Evolutionary conservation across 2,113 vertebrate genomes (phyloP), one percentile per base, ranked within the genome.

Genomic region (Plecturocebus donacophilus): DNA sequence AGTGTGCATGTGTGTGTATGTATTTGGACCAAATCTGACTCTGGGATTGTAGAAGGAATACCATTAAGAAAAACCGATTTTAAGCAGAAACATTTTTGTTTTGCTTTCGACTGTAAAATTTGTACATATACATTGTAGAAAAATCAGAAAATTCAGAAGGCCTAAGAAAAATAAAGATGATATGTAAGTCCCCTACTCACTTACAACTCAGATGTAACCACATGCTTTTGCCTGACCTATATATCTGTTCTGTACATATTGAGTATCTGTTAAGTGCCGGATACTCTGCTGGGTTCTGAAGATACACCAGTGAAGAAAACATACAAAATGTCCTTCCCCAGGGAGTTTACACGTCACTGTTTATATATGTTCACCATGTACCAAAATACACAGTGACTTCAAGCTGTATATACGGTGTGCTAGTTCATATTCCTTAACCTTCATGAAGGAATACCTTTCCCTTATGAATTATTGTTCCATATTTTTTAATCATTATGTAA

Each of bases 21-120:
- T 82, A 38, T 68, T 91, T 52, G 25, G 79, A 61, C 2, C 73
- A 91, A 27, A 73, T 64, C 23, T 71, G n/a, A 80, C 49, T 64
- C n/a, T 58, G 20, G 13, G 0, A 20, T 27, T 89, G 27, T 38
- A 42, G n/a, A 89, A 89, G 68, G 25, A 83, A 66, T 96, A 86
- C 19, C 32, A 20, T 32, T 73, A 83, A 77, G 49, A 30, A 87
- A 82, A 95, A 58, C 23, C 27, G 9, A 61, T 14, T 89, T 95
- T 91, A 91, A 85, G 23, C 30, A 79, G 66, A 79, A 77, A 25
- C 12, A 56, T 5, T 71, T 71, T 64, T 54, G 19, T 85, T 92
- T 87, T 68, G n/a, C 35, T 79, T 90, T 79, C n/a, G 6, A 42
- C 86, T 77, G 16, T 77, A 56, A 70, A 66, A 96, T 42, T 40